Evolutionary conservation across 2,888 invertebrate species (phyloP), one percentile per base, ranked within the genome.

Genomic region (Thera obeliscata): DNA sequence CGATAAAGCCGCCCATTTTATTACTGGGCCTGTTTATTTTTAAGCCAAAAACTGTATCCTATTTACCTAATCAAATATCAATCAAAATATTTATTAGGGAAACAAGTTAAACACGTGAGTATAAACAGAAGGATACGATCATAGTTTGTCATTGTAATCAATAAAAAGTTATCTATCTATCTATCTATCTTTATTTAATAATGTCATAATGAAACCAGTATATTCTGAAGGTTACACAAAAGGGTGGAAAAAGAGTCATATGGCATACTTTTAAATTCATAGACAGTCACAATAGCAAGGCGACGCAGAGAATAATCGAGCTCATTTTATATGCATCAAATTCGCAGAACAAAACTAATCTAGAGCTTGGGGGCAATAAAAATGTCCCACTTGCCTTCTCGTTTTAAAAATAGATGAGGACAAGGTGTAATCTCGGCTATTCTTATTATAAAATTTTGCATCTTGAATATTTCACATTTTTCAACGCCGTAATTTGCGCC

Each of bases 251-350:
- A 35, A 9, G n/a, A 36, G 12, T 43, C 82, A 83, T 82, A 80
- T 78, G 80, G 77, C 76, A 76, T 81, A 78, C 89, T 89, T 87
- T 86, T 73, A 81, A 82, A 91, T 90, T 90, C 87, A 91, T 89
- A 78, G 72, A 77, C 72, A 66, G 73, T 68, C 68, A 85, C 85
- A 86, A 85, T 84, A 84, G 82, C 82, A 85, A 84, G 88, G 84
- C 85, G 81, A 82, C 77, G 81, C 75, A 82, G 88, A 88, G 90
- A 91, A 89, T 91, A 90, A 93, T 91, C 87, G 89, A 87, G 85
- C 88, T 93, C 92, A 92, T 93, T 92, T 83, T 88, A 87, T 90
- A 93, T 93, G 93, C 93, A 93, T 93, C 93, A 93, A 91, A 92
- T 89, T 90, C 88, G 85, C 87, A 88, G 88, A 91, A 93, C 92